These are phyloP conservation scores for Melipona beecheii DNA, from an alignment of 2,888 invertebrate species.

Conservation along the genomic window DNA sequence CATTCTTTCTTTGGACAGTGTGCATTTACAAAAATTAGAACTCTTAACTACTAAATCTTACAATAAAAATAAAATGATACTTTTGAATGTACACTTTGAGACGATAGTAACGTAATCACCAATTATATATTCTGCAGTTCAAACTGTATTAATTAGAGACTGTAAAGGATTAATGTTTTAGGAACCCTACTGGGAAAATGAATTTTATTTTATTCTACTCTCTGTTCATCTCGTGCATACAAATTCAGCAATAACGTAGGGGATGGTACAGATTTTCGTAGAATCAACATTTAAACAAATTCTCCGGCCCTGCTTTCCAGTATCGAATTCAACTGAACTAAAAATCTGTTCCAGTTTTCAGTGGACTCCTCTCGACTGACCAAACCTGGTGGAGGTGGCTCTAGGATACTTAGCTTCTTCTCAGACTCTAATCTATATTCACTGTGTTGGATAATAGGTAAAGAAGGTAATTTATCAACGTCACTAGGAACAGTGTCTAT, in stretches of 20 bases:
- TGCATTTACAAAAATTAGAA: background rate
- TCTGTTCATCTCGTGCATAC: background rate
- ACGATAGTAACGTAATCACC: background rate
- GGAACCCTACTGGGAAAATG: too few relatives aligned
- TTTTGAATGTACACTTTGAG: background rate
- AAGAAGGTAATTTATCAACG: slow-evolving; percentile 76
- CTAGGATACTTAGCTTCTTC: slow-evolving; percentile 80
- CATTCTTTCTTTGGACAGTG: background rate
- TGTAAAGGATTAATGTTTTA: background rate
- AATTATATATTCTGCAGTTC: too few relatives aligned
- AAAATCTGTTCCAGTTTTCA: slow-evolving; percentile 85
- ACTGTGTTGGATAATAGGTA: slow-evolving; percentile 74
- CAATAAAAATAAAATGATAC: background rate
- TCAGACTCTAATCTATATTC: slow-evolving; percentile 64
- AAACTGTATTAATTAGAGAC: too few relatives aligned
- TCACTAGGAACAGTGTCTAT: slow-evolving; percentile 71
- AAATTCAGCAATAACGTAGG: background rate
- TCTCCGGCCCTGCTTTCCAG: slow-evolving; percentile 84
- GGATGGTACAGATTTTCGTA: background rate
- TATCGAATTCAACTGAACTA: slow-evolving; percentile 85
- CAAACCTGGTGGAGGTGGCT: slow-evolving; percentile 81
- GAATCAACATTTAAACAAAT: slow-evolving; percentile 81
- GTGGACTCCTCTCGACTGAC: slow-evolving; percentile 83
- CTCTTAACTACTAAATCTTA: background rate
- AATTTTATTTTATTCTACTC: too few relatives aligned